A percentile compares a stretch with the other conserved stretches of the same genome.
Evolutionary conservation across 2,888 invertebrate species (phyloP).

Genomic region (Nasonovia ribisnigri): DNA sequence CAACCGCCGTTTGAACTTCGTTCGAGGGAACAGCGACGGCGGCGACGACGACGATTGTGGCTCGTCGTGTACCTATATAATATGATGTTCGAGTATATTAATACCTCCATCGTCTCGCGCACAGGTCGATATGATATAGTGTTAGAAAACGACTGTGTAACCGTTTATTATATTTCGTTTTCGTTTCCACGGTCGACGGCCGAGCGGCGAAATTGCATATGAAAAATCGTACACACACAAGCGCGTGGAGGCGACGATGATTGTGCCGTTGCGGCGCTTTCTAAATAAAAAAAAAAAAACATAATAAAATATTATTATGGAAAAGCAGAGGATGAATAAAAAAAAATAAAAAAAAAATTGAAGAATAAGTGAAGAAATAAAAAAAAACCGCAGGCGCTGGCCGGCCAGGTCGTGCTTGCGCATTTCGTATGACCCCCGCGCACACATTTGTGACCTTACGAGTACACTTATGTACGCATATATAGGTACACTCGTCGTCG

Average conservation of each 20-base stretch:
- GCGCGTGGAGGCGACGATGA: neutral
- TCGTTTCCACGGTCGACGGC: neutral
- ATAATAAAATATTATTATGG: neutral
- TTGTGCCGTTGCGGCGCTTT: slow-evolving; percentile 2
- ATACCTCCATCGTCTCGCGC: neutral
- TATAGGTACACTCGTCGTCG: neutral
- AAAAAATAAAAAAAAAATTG: neutral
- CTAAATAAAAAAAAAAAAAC: slow-evolving; percentile 33
- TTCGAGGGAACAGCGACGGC: neutral
- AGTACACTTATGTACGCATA: neutral
- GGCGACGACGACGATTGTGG: neutral
- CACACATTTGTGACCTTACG: slow-evolving; percentile 53
- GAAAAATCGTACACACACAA: neutral
- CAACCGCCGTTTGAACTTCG: neutral
- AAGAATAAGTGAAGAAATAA: neutral
- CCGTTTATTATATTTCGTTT: slow-evolving; percentile 23
- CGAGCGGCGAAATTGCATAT: neutral
- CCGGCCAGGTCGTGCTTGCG: slow-evolving; percentile 50
- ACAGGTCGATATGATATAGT: neutral
- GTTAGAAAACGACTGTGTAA: neutral
- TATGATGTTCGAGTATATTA: neutral
- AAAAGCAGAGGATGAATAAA: neutral
- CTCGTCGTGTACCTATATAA: neutral
- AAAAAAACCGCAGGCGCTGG: slow-evolving; percentile 58
- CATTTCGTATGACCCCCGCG: slow-evolving; percentile 56